Conservation (phyloP, 2,888 invertebrate genomes). For the Philereme transversata region DNA sequence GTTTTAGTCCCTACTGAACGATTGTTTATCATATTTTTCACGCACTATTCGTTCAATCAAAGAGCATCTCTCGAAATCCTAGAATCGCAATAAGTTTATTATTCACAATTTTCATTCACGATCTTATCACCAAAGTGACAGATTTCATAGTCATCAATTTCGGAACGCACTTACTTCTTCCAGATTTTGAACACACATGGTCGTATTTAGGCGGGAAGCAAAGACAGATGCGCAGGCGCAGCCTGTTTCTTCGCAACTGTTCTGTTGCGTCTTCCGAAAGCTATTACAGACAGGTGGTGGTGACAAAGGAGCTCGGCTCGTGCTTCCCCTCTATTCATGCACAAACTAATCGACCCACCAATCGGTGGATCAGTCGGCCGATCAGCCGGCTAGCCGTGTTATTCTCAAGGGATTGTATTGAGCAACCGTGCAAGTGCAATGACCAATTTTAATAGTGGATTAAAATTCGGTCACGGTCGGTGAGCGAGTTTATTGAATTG, state of each 20-base stretch:
- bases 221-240: constrained; percentile 73
- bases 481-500: constrained; percentile 34
- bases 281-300: constrained; percentile 81
- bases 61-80: background rate
- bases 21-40: background rate
- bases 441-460: constrained; percentile 41
- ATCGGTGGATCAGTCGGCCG: constrained; percentile 50
- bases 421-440: constrained; percentile 37
- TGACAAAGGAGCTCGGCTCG: constrained; percentile 72
- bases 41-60: background rate
- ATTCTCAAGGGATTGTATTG: constrained; percentile 34
- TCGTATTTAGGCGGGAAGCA: constrained; percentile 67
- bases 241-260: constrained; percentile 53
- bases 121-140: constrained; percentile 14
- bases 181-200: constrained; percentile 43
- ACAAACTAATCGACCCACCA: constrained; percentile 27
- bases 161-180: constrained; percentile 2
- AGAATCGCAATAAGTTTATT: background rate
- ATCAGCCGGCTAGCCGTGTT: constrained; percentile 22
- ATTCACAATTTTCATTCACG: constrained; percentile 8
- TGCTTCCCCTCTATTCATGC: constrained; percentile 67
- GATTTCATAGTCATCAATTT: constrained; percentile 1
- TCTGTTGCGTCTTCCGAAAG: constrained; percentile 73
- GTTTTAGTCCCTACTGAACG: background rate
- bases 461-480: constrained; percentile 38